Conservation (phyloP, 2,113 vertebrate genomes). For the Melanerpes aurifrons region DNA sequence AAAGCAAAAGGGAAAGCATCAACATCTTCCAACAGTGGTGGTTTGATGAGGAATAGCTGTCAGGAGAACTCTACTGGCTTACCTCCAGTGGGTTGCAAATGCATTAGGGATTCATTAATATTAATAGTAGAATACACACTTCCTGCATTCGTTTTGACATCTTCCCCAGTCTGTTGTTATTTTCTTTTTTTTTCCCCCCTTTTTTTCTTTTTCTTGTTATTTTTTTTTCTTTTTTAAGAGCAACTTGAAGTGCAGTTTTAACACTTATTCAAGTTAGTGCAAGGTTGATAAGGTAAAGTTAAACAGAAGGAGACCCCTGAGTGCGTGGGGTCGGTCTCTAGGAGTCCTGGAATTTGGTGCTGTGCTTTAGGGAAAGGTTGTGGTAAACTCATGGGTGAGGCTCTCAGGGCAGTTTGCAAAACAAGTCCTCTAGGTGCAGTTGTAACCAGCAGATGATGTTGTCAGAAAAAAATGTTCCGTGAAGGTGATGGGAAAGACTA, state of each 20-base stretch:
- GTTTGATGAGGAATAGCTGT: slow-evolving; percentile 47
- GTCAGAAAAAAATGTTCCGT: not conserved
- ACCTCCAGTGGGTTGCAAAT: slow-evolving; percentile 57
- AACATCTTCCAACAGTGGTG: slow-evolving; percentile 32
- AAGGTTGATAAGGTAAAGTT: slow-evolving; percentile 47
- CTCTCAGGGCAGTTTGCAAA: slow-evolving; percentile 17
- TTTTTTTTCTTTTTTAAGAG: not conserved
- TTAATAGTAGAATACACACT: slow-evolving; percentile 57
- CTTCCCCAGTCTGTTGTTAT: not conserved
- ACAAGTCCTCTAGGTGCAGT: not conserved
- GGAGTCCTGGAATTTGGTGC: slow-evolving; percentile 55
- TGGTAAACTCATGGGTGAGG: not conserved
- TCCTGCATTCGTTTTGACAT: slow-evolving; percentile 51
- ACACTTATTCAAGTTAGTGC: slow-evolving; percentile 41
- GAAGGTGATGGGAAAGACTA: not conserved
- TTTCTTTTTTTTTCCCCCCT: not conserved
- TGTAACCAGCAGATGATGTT: slow-evolving; percentile 13
- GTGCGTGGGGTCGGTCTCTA: slow-evolving; percentile 45
- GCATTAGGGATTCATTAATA: slow-evolving; percentile 66
- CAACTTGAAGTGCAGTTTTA: slow-evolving; percentile 40
- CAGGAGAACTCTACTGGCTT: slow-evolving; percentile 36
- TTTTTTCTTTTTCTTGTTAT: too few species aligned
- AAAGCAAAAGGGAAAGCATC: slow-evolving; percentile 66
- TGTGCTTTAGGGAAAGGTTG: slow-evolving; percentile 5
- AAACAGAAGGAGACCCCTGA: slow-evolving; percentile 62